phyloP scores from a whole-genome alignment of 1,140 invertebrate species.

The Drosophila nigromelanica region DNA sequence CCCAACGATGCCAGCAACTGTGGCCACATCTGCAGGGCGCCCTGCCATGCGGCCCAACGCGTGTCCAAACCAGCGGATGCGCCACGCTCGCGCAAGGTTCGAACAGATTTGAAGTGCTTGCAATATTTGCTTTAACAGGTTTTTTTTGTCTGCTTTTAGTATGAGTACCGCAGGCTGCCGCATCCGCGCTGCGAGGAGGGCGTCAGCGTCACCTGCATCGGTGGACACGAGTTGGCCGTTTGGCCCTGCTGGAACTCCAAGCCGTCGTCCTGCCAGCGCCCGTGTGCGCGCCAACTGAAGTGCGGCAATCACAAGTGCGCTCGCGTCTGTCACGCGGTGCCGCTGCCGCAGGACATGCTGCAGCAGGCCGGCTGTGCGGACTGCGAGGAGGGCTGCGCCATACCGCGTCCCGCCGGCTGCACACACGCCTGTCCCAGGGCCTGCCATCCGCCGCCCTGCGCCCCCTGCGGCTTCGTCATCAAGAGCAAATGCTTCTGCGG shows the following conservation, averaged over 20 bases:
- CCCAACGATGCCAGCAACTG: slow-evolving; percentile 87
- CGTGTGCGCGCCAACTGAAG: slow-evolving; percentile 55
- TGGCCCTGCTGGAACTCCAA: slow-evolving; percentile 90
- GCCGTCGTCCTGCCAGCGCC: slow-evolving; percentile 89
- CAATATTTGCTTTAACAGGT: background rate
- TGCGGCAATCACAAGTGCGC: slow-evolving; percentile 93
- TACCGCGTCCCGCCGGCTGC: slow-evolving; percentile 90
- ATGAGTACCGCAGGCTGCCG: slow-evolving; percentile 88
- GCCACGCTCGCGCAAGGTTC: slow-evolving; percentile 48
- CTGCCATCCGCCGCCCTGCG: slow-evolving; percentile 90
- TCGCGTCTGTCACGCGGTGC: slow-evolving; percentile 89
- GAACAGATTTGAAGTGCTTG: background rate
- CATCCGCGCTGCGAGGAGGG: slow-evolving; percentile 90
- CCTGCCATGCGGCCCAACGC: slow-evolving; percentile 92
- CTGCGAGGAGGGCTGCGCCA: slow-evolving; percentile 89
- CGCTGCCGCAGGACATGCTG: slow-evolving; percentile 79
- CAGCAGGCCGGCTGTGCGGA: slow-evolving; percentile 86
- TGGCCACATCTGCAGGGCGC: slow-evolving; percentile 89
- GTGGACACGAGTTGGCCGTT: slow-evolving; percentile 91
- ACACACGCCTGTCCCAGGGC: slow-evolving; percentile 89
- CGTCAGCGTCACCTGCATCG: slow-evolving; percentile 91
- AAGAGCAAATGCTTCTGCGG: slow-evolving; percentile 92
- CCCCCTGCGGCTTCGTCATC: slow-evolving; percentile 89
- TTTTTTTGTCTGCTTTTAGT: slow-evolving; percentile 44
- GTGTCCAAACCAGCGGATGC: slow-evolving; percentile 76